Evolutionary conservation across 2,888 invertebrate genomes (phyloP).

Genomic region (Diogma glabrata): DNA sequence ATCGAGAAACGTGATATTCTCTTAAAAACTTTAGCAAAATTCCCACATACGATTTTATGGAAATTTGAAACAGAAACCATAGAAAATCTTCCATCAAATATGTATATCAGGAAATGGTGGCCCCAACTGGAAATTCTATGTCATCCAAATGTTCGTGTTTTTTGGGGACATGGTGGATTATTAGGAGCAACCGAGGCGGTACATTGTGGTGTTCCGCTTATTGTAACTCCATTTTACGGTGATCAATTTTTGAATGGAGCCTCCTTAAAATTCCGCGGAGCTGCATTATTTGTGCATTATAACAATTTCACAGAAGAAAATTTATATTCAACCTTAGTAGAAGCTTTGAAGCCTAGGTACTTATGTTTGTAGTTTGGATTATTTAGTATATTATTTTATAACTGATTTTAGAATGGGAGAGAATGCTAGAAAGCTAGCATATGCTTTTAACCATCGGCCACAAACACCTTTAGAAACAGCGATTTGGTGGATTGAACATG

Average conservation of each 20-base stretch:
- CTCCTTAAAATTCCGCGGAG: constrained; percentile 42
- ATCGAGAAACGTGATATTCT: constrained; percentile 43
- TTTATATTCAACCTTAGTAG: constrained; percentile 41
- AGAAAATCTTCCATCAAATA: constrained; percentile 46
- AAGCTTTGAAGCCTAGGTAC: constrained; percentile 37
- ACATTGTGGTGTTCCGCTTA: constrained; percentile 50
- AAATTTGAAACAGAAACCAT: constrained; percentile 55
- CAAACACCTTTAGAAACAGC: constrained; percentile 46
- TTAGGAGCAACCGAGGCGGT: constrained; percentile 56
- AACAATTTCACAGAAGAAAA: constrained; percentile 37
- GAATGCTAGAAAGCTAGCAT: constrained; percentile 39
- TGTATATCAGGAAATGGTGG: constrained; percentile 53
- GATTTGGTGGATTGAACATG: constrained; percentile 55
- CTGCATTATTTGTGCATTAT: constrained; percentile 40
- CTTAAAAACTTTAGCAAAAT: constrained; percentile 41
- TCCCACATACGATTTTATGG: constrained; percentile 54
- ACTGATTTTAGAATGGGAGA: no score
- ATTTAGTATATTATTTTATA: no score
- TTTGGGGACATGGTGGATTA: constrained; percentile 62
- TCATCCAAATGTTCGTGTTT: constrained; percentile 57
- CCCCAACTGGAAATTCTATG: constrained; percentile 62
- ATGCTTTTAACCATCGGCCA: constrained; percentile 42
- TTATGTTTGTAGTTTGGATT: no score
- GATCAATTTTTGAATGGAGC: constrained; percentile 52
- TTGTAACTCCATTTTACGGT: constrained; percentile 55